Evolutionary conservation across 2,113 vertebrate species (phyloP), one percentile per base, ranked within the genome.

Genomic region (Terrapene triunguis): DNA sequence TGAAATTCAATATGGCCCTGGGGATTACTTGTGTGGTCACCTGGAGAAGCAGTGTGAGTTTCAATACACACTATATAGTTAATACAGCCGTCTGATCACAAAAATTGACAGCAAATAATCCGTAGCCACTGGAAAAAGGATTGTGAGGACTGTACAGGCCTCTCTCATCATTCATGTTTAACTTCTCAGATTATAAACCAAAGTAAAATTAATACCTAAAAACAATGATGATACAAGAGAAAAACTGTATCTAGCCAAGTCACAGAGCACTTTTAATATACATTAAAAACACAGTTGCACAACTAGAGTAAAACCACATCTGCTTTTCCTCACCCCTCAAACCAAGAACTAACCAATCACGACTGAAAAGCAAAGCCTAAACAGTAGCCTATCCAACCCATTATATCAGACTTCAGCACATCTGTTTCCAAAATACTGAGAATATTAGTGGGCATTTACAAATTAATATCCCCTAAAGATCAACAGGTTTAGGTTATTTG

Each of bases 1-100:
- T 95, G 97, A 97, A 97, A 96, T 94, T 93, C 96, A 96, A 95
- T 94, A 95, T 79, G 89, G 92, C 88, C 89, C 87, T 72, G 76
- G 76, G 89, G 89, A 93, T 96, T 97, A 94, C 87, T 96, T 94
- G 51, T 84, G 82, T 93, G 85, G 96, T 92, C 54, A 74, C 29
- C 69, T 2, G 85, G 81, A 97, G 53, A 50, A 89, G 57, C 22
- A 86, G 86, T 81, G 79, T 51, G 59, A 93, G 93, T 94, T 94
- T 94, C 91, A 89, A 42, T 95, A 89, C 78, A 94, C 11, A 88
- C 35, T 78, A 85, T 5, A 1, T 82, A 85, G 50, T 8, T 1
- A 92, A 93, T 92, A 89, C 24, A 90, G 17, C 35, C 48, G 35
- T 13, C 80, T 72, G 69, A 80, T 74, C 74, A 87, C n/a, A 16